A percentile compares a stretch with the other conserved stretches of the same genome.
Evolutionary conservation across 2,797 vertebrate species (phyloP).

Genomic region (Lacerta agilis): DNA sequence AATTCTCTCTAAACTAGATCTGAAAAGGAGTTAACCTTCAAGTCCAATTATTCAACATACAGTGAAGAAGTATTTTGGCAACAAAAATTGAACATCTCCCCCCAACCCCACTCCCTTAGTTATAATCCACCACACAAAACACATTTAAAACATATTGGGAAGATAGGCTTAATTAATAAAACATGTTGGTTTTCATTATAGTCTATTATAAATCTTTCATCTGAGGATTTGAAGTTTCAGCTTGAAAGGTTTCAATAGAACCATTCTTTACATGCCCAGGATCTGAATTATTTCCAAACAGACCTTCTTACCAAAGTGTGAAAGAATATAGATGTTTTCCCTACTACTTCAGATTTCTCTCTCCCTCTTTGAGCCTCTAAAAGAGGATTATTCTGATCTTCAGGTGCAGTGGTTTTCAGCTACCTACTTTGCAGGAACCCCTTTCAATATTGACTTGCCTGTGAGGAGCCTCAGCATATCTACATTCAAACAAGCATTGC

Average conservation of each 20-base stretch:
- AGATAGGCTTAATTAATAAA: slow-evolving; percentile 14
- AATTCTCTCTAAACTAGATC: neutral
- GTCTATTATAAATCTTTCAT: slow-evolving; percentile 9
- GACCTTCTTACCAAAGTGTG: neutral
- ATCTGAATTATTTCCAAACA: slow-evolving; percentile 22
- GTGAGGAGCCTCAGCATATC: neutral
- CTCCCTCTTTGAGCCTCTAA: slow-evolving; percentile 9
- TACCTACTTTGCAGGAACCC: neutral
- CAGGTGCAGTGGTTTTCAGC: neutral
- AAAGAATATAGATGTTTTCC: slow-evolving; percentile 21
- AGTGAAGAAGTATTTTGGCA: slow-evolving; percentile 23
- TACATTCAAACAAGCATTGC: neutral
- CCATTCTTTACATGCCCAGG: slow-evolving; percentile 9
- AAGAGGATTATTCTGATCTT: neutral
- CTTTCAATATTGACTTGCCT: neutral
- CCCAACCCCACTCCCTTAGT: slow-evolving; percentile 42
- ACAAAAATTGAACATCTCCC: neutral
- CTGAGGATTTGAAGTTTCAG: slow-evolving; percentile 27
- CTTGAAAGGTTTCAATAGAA: slow-evolving; percentile 25
- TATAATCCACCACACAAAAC: slow-evolving; percentile 46
- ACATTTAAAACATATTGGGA: slow-evolving; percentile 47
- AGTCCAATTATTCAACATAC: slow-evolving; percentile 8
- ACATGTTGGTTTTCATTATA: slow-evolving; percentile 20
- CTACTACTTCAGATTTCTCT: slow-evolving; percentile 33
- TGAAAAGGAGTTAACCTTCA: slow-evolving; percentile 5